Evolutionary conservation across 1,140 invertebrate genomes (phyloP).

Genomic region (Papilio xuthus): DNA sequence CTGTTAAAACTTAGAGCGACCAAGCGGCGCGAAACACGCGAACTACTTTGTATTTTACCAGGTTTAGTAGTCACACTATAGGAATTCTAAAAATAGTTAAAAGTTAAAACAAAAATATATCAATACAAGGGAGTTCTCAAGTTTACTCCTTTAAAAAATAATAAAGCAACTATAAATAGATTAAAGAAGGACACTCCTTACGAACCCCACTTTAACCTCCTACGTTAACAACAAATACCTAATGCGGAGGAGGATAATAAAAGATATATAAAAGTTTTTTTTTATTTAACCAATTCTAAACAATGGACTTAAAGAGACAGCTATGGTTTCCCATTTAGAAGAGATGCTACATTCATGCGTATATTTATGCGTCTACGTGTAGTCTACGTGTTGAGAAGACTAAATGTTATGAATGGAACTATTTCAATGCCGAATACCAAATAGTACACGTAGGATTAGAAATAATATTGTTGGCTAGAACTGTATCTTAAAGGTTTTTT

Average conservation of each 20-base stretch:
- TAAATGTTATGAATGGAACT: too few relatives aligned
- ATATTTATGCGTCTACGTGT: too few relatives aligned
- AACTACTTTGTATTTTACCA: constrained; percentile 40
- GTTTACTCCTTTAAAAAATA: neutral
- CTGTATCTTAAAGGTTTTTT: too few relatives aligned
- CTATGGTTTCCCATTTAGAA: neutral
- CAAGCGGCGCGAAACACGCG: constrained; percentile 47
- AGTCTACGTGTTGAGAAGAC: too few relatives aligned
- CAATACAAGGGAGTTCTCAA: neutral
- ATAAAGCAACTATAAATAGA: neutral
- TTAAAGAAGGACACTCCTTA: neutral
- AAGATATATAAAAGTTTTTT: neutral
- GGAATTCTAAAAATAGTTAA: neutral
- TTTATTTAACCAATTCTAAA: neutral
- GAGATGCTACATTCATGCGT: too few relatives aligned
- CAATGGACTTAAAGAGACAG: neutral
- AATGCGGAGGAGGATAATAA: neutral
- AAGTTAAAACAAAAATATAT: neutral
- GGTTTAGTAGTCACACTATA: constrained; percentile 40
- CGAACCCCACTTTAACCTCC: neutral
- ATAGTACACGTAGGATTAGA: neutral
- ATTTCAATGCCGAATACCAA: neutral
- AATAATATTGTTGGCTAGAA: neutral
- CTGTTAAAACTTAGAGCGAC: constrained; percentile 51
- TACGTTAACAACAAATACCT: neutral